Evolutionary conservation across 1,140 invertebrate genomes (phyloP), one percentile per base, ranked within the genome.

Genomic region (Aphaenogaster floridana): DNA sequence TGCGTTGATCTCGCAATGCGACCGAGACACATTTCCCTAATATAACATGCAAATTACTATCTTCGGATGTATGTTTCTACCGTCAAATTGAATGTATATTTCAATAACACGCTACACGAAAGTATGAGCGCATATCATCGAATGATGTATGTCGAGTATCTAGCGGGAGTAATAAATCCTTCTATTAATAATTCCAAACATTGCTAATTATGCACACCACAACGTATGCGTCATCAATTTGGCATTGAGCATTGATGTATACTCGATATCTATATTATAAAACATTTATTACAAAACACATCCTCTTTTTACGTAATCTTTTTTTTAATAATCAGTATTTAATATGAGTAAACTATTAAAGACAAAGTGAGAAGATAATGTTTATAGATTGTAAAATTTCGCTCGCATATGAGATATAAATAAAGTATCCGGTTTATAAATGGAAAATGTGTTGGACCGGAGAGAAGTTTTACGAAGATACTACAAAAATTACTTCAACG

Each of bases 101-200:
- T 57, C 8, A 48, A 57, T 57, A 66, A 57, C 39, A 28, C 11
- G 34, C 63, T 52, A 34, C 68, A 59, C 57, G 52, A 66, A 66
- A 36, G 13, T 66, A 66, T 11, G 63, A 36, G 21, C 21, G 21
- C 21, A 45, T 42, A 57, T 71, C 36, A 81, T 45, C 3, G 48
- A 28, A 21, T 57, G 79, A 71, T 71, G 45, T 71, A 57, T 80
- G 13, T 36, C 64, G 36, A 15, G n/a, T 54, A 52, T 69, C 3
- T 69, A 71, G 36, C 36, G 64, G n/a, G 15, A 48, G 39, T 71
- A 71, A 81, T 81, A 71, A 81, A 81, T 81, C 64, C 66, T 81
- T 6, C 64, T n/a, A 81, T 81, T 57, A 81, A 81, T 81, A 81
- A 81, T 71, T 81, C 15, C 64, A 45, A 71, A 50, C 79, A 59